Evolutionary conservation across 2,113 vertebrate genomes (phyloP).

Genomic region (Dunckerocampus dactyliophorus): DNA sequence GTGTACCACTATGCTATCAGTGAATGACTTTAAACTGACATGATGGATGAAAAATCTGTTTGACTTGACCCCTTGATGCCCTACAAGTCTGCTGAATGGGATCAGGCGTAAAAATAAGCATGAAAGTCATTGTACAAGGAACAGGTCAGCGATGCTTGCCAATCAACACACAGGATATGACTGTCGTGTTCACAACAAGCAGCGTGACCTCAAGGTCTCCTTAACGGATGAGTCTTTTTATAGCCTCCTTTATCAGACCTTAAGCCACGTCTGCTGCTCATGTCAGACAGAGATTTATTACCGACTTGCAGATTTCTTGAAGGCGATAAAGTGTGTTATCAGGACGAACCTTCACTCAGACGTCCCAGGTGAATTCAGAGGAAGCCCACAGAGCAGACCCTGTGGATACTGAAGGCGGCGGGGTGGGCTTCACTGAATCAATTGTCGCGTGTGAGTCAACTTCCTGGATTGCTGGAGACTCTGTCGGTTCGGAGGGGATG

Average conservation of each 20-base stretch:
- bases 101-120: too few relatives aligned
- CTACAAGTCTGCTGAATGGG: neutral
- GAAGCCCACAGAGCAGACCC: slow-evolving; percentile 31
- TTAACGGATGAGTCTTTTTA: slow-evolving; percentile 42
- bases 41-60: neutral
- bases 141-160: slow-evolving; percentile 16
- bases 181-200: slow-evolving; percentile 20
- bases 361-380: slow-evolving; percentile 49
- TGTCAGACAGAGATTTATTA: slow-evolving; percentile 29
- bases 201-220: slow-evolving; percentile 26
- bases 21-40: too few relatives aligned
- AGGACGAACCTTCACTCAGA: neutral
- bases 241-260: slow-evolving; percentile 38
- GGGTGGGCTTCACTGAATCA: slow-evolving; percentile 31
- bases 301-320: slow-evolving; percentile 33
- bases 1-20: too few relatives aligned
- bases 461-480: slow-evolving; percentile 64
- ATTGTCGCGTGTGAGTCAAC: slow-evolving; percentile 65
- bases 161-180: slow-evolving; percentile 40
- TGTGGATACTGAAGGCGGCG: slow-evolving; percentile 21
- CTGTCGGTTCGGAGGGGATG: slow-evolving; percentile 31
- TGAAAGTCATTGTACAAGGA: slow-evolving; percentile 24
- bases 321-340: slow-evolving; percentile 34
- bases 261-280: slow-evolving; percentile 14
- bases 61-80: neutral